Evolutionary conservation across 2,113 vertebrate species (phyloP), one percentile per base, ranked within the genome.

Genomic region (Periophthalmus modestus): DNA sequence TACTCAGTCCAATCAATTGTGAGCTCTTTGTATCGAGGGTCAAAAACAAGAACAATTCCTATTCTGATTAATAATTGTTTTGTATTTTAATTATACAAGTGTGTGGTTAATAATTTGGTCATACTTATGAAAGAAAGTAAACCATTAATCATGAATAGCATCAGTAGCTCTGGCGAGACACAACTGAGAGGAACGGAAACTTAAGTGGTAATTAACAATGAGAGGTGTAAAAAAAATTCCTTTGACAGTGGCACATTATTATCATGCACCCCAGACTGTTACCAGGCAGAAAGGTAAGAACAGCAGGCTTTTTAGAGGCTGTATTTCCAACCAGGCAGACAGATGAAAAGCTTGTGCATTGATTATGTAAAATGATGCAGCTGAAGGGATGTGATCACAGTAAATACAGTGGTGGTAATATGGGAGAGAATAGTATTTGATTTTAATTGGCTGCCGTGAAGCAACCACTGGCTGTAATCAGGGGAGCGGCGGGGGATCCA

Each of bases 381-480:
- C 82, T 84, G 82, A 87, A 75, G 85, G 81, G 80, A 87, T 82
- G 72, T 73, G 81, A 83, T 87, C 72, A 78, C 72, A 84, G 81
- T 84, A 86, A 88, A 87, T 87, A 87, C 70, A 87, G 80, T 78
- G 81, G 71, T 39, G 75, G 73, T 79, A 71, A 86, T 79, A 82
- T 84, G 84, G 61, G 71, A 81, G 82, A 82, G 71, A 88, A 81
- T 54, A 57, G 70, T 75, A 85, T 87, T 85, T 89, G 78, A 85
- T 87, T 87, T 86, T 88, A 87, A 90, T 86, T 91, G 86, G 82
- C 72, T 87, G 82, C 85, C 79, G 82, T 78, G 84, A 84, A 86
- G 77, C 80, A 87, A 82, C 81, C 77, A 68, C 75, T 82, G 83
- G 39, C 81, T 81, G 87, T 84, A 91, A 87, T 90, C 82, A 91